These are phyloP conservation scores for Cephalotes varians DNA, from an alignment of 2,888 invertebrate genomes.

Conservation along the genomic window DNA sequence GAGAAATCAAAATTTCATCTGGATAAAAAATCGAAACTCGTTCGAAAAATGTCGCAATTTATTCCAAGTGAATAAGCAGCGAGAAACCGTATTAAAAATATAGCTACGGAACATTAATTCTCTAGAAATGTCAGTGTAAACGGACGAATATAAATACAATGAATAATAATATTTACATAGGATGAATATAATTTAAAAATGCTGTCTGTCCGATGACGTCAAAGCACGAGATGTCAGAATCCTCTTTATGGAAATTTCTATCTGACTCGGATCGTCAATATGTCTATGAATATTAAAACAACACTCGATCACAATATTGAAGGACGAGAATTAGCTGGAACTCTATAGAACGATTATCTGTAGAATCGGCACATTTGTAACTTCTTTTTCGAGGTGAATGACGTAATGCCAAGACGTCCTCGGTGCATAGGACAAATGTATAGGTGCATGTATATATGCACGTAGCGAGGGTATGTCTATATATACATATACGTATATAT, in stretches of 20 bases:
- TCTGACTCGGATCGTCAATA: not conserved
- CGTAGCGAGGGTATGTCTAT: not conserved
- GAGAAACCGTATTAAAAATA: not conserved
- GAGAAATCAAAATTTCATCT: not conserved
- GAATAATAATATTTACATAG: constrained; percentile 24
- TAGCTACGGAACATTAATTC: not conserved
- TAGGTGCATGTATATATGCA: constrained; percentile 7
- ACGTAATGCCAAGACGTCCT: constrained; percentile 57
- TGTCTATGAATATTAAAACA: not conserved
- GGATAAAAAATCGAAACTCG: not conserved
- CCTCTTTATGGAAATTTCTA: not conserved
- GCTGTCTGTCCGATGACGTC: constrained; percentile 24
- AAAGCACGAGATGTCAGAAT: constrained; percentile 12
- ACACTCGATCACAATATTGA: not conserved
- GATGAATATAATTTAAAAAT: constrained; percentile 15
- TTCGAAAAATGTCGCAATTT: not conserved
- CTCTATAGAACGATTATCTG: not conserved
- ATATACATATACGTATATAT: constrained; percentile 13
- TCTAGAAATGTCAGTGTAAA: not conserved
- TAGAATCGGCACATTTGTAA: not conserved
- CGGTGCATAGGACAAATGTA: constrained; percentile 46
- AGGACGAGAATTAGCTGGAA: not conserved
- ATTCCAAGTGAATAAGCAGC: not conserved
- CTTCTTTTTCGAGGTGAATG: constrained; percentile 36
- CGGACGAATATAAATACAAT: constrained; percentile 5